Base-by-base conservation (phyloP, 1,140 invertebrate species). In the Papilio glaucus region DNA sequence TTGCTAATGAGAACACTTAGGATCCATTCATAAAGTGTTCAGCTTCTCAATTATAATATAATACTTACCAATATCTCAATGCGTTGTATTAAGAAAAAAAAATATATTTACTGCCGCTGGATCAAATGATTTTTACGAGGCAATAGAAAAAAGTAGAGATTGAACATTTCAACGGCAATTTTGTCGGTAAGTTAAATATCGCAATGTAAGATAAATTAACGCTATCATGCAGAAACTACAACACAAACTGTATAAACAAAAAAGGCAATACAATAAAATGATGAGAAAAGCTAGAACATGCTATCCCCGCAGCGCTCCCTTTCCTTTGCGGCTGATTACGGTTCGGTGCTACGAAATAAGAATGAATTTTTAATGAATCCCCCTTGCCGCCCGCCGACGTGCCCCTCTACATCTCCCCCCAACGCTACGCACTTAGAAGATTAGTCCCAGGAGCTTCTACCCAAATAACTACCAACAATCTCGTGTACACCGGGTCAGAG, bases 311-410 rank as follows among this genome's bases (percentile, higher is more conserved):
- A 42, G 41, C 45, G 10, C 72, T 81, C 83, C 2, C 29, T 33
- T 33, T 6, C 29, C 79, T 78, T 79, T 85, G 83, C 82, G 89
- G 84, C 86, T 89, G 85, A 90, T 89, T 88, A 90, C 85, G 73
- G 49, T 75, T 71, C 69, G 77, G 67, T 71, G 87, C 83, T 85
- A 82, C 86, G 83, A 91, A 91, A 87, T 87, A 91, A 90, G 90
- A 91, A 92, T 92, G 90, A 91, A 92, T 90, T 92, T 92, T 92
- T 92, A 92, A 92, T 92, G 88, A 90, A 85, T 75, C 79, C 80
- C 82, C 80, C 78, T 77, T 73, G 72, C 76, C 70, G 73, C 78
- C 73, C 69, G 73, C 49, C 49, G 63, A 33, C 29, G 29, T 68
- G 29, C 72, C 62, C 78, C 60, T 62, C n/a, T n/a, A n/a, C 80